Evolutionary conservation across 2,113 vertebrate species (phyloP), one percentile per base, ranked within the genome.

Genomic region (Gallinago jamesoni): DNA sequence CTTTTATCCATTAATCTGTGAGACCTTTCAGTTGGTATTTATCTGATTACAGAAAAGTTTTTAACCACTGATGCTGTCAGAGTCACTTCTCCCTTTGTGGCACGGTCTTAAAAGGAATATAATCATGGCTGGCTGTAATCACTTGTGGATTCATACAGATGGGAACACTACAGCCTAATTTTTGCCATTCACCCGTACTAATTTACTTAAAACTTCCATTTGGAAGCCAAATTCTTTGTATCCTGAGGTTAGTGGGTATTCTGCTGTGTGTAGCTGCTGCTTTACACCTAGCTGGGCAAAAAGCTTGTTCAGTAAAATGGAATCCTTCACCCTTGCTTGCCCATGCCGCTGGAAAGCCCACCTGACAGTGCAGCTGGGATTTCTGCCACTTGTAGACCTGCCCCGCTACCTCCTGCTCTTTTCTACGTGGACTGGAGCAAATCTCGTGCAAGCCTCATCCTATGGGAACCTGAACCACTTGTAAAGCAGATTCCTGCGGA

Each of bases 1-100:
- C 76, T 81, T 88, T 93, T 67, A 74, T 37, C 59, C 83, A 86
- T 94, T 96, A 89, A 93, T 92, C 94, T 77, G 41, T 30, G 76
- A 90, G 86, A 92, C 37, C 83, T 80, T 93, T 95, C 93, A 81
- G 80, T 28, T 86, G 37, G n/a, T 84, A 69, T 94, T 89, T 68
- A 92, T 74, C 72, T 89, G 76, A 86, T 84, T 84, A 63, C 1
- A 18, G 72, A 94, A 77, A 94, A 77, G n/a, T 25, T 86, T 92
- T 84, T 59, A 94, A 80, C 63, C 72, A 66, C 28, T 0, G 2
- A 6, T 50, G 30, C 24, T 64, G 30, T 52, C 52, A 55, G 41
- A 89, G 33, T 57, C 48, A 45, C 53, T 74, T 43, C 59, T 89
- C 72, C 37, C 72, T 86, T 77, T n/a, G 33, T 23, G 50, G 23